Conservation (phyloP, 2,797 vertebrate genomes). For the Muraenolepis orangiensis region DNA sequence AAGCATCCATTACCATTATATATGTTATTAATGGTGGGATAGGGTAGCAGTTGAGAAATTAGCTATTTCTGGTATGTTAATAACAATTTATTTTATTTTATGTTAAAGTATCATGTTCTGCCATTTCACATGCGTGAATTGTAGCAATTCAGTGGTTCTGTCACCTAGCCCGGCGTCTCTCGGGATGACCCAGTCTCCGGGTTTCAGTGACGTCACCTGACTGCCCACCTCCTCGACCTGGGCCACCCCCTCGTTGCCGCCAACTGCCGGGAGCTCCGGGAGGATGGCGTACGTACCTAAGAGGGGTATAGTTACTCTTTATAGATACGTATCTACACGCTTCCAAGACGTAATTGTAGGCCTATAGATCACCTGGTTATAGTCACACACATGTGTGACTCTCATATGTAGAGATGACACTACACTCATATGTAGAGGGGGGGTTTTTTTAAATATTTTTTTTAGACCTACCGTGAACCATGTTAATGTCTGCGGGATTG, state of each 20-base stretch:
- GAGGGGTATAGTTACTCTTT: not conserved
- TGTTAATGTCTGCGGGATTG: constrained; percentile 95
- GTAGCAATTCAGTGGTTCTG: not conserved
- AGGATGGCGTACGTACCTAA: constrained; percentile 87
- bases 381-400: not conserved
- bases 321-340: too few relatives aligned
- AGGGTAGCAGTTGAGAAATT: not conserved
- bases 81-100: not conserved
- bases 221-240: constrained; percentile 81
- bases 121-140: not conserved
- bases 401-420: too few relatives aligned
- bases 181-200: constrained; percentile 89
- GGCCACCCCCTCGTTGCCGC: constrained; percentile 91
- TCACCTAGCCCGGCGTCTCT: constrained; percentile 81
- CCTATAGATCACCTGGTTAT: not conserved
- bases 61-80: not conserved
- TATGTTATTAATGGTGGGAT: not conserved
- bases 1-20: too few relatives aligned
- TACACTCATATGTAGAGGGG: not conserved
- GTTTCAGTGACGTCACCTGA: constrained; percentile 72
- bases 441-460: too few relatives aligned
- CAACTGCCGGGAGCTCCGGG: constrained; percentile 83
- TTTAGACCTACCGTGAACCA: constrained; percentile 85
- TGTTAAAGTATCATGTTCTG: not conserved
- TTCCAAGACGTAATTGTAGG: not conserved